These are phyloP conservation scores for Patella vulgata DNA, from an alignment of 1,140 invertebrate genomes.

Conservation along the genomic window DNA sequence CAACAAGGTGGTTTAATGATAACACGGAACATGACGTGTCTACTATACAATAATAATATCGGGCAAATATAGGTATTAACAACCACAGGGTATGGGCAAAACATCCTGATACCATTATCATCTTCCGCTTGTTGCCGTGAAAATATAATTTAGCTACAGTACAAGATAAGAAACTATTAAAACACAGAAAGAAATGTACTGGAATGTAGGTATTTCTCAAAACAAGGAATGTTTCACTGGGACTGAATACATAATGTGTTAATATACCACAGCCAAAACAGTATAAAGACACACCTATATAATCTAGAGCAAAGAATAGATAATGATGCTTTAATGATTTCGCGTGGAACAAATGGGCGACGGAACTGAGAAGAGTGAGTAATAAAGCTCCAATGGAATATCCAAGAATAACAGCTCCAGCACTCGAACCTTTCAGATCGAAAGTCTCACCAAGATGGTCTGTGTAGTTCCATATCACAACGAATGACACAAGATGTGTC, in stretches of 20 bases:
- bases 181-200: conserved; percentile 36
- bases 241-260: conserved; percentile 41
- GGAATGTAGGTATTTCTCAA: conserved; percentile 36
- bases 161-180: conserved; percentile 37
- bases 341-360: conserved; percentile 56
- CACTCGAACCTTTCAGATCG: no score
- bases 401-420: no score
- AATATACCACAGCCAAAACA: conserved; percentile 49
- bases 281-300: conserved; percentile 55
- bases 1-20: conserved; percentile 39
- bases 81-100: conserved; percentile 31
- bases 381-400: conserved; percentile 40
- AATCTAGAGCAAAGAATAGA: conserved; percentile 56
- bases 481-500: conserved; percentile 57
- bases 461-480: conserved; percentile 21
- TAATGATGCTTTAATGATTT: conserved; percentile 51
- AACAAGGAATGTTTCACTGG: conserved; percentile 22
- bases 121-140: conserved; percentile 5
- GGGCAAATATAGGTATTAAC: conserved; percentile 33
- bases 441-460: no score
- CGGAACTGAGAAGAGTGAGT: conserved; percentile 33
- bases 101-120: conserved; percentile 36
- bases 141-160: conserved; percentile 44
- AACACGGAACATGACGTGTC: conserved; percentile 30
- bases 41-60: conserved; percentile 33